Conservation (phyloP, 2,888 invertebrate species). For the Eupeodes latifasciatus region DNA sequence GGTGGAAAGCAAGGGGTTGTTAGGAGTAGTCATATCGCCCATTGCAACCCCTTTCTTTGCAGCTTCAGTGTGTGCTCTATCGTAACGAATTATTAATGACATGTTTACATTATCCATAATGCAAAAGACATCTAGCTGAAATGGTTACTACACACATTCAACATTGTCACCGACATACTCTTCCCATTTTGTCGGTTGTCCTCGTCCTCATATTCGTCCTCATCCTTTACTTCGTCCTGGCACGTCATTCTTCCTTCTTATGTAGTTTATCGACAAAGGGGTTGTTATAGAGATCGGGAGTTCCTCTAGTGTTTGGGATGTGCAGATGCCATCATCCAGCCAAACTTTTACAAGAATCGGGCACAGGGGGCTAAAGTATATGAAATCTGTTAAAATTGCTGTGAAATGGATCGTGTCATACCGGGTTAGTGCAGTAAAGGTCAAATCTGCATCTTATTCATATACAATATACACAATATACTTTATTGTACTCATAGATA, state of each 20-base stretch:
- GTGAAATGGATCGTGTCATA: conserved; percentile 73
- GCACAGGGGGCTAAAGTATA: background rate
- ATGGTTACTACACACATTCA: conserved; percentile 57
- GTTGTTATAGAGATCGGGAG: conserved; percentile 46
- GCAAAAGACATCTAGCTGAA: conserved; percentile 74
- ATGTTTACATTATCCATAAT: conserved; percentile 76
- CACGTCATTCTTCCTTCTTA: background rate
- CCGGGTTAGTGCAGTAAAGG: conserved; percentile 74
- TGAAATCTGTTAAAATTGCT: conserved; percentile 56
- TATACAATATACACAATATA: background rate
- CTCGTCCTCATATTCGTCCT: background rate
- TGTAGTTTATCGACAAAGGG: background rate
- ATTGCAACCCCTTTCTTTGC: conserved; percentile 46
- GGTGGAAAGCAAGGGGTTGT: too few species aligned
- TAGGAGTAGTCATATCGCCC: conserved; percentile 29
- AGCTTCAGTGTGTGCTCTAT: conserved; percentile 61
- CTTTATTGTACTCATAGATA: background rate
- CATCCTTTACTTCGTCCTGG: background rate
- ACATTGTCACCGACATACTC: conserved; percentile 39
- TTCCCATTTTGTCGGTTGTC: conserved; percentile 19
- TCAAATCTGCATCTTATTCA: conserved; percentile 55
- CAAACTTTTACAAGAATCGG: conserved; percentile 25
- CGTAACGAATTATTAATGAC: conserved; percentile 74
- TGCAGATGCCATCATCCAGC: conserved; percentile 6
- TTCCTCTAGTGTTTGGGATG: conserved; percentile 35